A percentile compares a stretch with the other conserved stretches of the same genome.
These are phyloP conservation scores for Chydorus sphaericus DNA, from an alignment of 2,888 invertebrate genomes.

Conservation along the genomic window DNA sequence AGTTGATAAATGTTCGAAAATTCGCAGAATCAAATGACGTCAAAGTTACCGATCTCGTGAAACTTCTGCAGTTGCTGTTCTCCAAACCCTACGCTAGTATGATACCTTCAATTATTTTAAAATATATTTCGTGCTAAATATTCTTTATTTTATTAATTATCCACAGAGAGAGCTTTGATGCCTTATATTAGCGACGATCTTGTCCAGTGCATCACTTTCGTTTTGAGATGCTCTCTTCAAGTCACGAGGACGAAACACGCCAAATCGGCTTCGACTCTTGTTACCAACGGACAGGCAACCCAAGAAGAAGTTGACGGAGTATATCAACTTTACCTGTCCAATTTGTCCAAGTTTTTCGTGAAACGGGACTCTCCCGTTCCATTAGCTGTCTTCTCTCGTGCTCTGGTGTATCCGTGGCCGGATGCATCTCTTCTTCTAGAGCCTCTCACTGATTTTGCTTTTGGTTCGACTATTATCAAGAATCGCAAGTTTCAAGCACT, in stretches of 20 bases:
- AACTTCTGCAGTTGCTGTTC: slow-evolving; percentile 3
- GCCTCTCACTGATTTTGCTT: slow-evolving; percentile 8
- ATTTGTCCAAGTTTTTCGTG: slow-evolving; percentile 5
- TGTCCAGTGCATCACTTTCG: slow-evolving; percentile 4
- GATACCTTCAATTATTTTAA: neutral
- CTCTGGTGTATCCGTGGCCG: slow-evolving; percentile 7
- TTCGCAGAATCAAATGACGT: slow-evolving; percentile 42
- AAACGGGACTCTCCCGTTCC: slow-evolving; percentile 13
- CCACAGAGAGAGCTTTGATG: slow-evolving; percentile 6
- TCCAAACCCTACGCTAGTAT: slow-evolving; percentile 8
- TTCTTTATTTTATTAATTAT: neutral
- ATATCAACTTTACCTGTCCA: neutral
- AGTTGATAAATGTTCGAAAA: slow-evolving; percentile 42
- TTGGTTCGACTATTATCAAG: slow-evolving; percentile 1
- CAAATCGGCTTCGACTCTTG: neutral
- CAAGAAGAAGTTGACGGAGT: neutral
- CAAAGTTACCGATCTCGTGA: neutral
- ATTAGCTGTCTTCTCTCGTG: slow-evolving; percentile 12
- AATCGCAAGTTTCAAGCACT: slow-evolving; percentile 10
- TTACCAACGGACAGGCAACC: neutral
- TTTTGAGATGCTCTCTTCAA: slow-evolving; percentile 11
- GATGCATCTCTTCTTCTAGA: slow-evolving; percentile 1
- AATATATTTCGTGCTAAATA: neutral
- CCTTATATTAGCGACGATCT: slow-evolving; percentile 12
- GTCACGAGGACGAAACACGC: neutral